phyloP scores from a whole-genome alignment of 2,797 vertebrate species.

The Siniperca scherzeri region DNA sequence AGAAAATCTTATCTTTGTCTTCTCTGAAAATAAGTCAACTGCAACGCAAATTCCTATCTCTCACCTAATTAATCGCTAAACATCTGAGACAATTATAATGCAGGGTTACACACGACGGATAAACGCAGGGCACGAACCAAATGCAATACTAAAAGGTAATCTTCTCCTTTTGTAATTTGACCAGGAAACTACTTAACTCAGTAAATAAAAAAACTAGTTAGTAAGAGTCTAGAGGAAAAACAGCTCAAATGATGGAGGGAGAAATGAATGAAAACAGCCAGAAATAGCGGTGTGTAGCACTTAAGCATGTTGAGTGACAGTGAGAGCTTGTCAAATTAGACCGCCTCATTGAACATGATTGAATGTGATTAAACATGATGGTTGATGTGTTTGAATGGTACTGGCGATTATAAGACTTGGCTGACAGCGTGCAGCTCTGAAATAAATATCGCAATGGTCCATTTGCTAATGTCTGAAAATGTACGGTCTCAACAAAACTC shows the following conservation, averaged over 20 bases:
- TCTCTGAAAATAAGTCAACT: no score
- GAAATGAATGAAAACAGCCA: neutral
- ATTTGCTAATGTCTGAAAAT: neutral
- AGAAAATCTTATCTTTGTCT: neutral
- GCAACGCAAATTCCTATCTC: no score
- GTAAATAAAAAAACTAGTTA: no score
- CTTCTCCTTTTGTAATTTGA: no score
- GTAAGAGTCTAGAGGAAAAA: neutral
- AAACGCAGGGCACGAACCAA: no score
- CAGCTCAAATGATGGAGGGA: neutral
- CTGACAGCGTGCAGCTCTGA: neutral
- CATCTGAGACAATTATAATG: no score
- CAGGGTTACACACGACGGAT: neutral
- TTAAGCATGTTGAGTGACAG: neutral
- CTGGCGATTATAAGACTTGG: neutral
- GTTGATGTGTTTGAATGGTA: neutral
- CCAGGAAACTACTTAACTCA: no score
- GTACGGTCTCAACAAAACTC: neutral
- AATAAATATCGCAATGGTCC: neutral
- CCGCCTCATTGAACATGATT: neutral
- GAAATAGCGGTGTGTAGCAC: neutral
- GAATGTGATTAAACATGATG: neutral
- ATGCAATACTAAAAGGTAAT: no score
- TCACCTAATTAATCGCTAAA: neutral
- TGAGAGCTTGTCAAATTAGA: neutral